phyloP scores from a whole-genome alignment of 2,888 invertebrate genomes.

The Lamellibrachia satsuma region DNA sequence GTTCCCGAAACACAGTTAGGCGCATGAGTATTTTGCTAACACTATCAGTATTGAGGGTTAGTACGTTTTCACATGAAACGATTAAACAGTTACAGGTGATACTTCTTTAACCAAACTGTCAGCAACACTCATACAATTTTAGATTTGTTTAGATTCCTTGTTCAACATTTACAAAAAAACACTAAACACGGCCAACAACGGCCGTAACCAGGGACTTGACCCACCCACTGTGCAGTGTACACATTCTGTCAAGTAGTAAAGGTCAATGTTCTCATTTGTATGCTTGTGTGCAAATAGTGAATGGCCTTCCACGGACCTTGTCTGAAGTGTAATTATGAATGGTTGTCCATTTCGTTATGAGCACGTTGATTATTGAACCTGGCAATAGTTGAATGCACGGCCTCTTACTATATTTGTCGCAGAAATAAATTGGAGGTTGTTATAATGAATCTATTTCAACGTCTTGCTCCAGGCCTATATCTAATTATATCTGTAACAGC shows the following conservation, averaged over 20 bases:
- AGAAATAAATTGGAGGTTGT: neutral
- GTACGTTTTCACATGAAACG: too few relatives aligned
- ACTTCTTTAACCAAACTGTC: too few relatives aligned
- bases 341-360: neutral
- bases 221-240: neutral
- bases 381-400: neutral
- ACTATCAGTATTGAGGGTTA: too few relatives aligned
- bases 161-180: too few relatives aligned
- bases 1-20: too few relatives aligned
- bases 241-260: too few relatives aligned
- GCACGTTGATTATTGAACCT: neutral
- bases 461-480: neutral
- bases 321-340: neutral
- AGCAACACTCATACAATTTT: too few relatives aligned
- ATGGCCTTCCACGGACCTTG: neutral
- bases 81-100: too few relatives aligned
- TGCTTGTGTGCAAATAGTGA: neutral
- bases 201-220: too few relatives aligned
- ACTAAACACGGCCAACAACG: too few relatives aligned
- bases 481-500: neutral
- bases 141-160: too few relatives aligned
- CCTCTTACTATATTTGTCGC: neutral
- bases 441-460: slow-evolving; percentile 4
- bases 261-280: neutral
- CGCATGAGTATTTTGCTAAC: too few relatives aligned